Evolutionary conservation across 2,113 vertebrate genomes (phyloP).

Genomic region (Cyprinodon tularosa): DNA sequence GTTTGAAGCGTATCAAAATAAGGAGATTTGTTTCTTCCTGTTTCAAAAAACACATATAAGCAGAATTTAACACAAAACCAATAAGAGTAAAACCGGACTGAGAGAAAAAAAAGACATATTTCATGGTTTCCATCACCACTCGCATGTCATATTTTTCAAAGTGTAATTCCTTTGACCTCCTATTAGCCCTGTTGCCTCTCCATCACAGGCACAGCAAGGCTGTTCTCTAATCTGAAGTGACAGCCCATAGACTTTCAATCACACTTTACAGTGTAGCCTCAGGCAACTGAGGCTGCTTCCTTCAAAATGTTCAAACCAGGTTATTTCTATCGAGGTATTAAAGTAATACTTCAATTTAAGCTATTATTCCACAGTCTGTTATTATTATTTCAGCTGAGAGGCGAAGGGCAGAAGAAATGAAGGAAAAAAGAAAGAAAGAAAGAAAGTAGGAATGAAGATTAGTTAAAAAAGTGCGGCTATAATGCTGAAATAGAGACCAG

Average conservation of each 20-base stretch:
- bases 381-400: constrained; percentile 43
- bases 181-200: constrained; percentile 93
- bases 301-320: constrained; percentile 97
- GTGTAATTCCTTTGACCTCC: constrained; percentile 94
- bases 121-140: constrained; percentile 80
- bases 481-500: too few relatives aligned
- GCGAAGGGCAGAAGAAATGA: constrained; percentile 47
- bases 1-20: neutral
- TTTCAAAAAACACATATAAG: neutral
- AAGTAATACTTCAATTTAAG: constrained; percentile 99
- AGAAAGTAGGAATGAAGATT: constrained; percentile 1
- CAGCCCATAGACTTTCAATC: constrained; percentile 95
- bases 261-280: constrained; percentile 95
- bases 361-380: constrained; percentile 88
- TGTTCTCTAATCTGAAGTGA: constrained; percentile 97
- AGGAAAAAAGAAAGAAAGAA: constrained; percentile 8
- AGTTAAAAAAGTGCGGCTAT: too few relatives aligned
- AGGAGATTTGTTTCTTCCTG: neutral
- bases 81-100: constrained; percentile 49
- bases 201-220: constrained; percentile 92
- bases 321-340: constrained; percentile 99
- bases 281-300: constrained; percentile 90
- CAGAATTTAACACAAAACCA: constrained; percentile 79
- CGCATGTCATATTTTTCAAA: constrained; percentile 92
- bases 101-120: constrained; percentile 51